Percentiles rank a stretch among this genome's conserved stretches.
Evolutionary conservation across 2,797 vertebrate genomes (phyloP).

Genomic region (Manis pentadactyla): DNA sequence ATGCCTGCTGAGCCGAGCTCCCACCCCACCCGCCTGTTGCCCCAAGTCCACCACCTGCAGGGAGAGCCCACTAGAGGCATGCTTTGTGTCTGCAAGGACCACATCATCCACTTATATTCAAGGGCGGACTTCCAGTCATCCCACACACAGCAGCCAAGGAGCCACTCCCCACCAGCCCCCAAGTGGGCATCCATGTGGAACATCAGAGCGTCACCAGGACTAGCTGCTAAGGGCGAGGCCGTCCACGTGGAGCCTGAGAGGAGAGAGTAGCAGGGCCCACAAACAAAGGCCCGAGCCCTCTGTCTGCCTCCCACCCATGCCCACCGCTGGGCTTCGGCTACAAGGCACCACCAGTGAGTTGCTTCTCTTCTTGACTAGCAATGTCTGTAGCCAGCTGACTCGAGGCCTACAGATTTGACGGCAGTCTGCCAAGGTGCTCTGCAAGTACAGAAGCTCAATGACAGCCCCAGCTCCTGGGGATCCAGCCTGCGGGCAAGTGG

Average conservation of each 20-base stretch:
- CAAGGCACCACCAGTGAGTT: fast-evolving
- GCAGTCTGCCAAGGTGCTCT: background rate
- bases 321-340: fast-evolving
- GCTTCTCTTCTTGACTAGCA: background rate
- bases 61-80: too few species aligned
- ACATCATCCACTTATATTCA: too few species aligned
- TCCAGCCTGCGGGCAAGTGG: background rate
- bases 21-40: too few species aligned
- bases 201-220: background rate
- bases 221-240: background rate
- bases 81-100: too few species aligned
- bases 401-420: background rate
- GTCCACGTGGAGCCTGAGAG: background rate
- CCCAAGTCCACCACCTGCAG: too few species aligned
- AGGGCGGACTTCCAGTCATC: too few species aligned
- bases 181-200: too few species aligned
- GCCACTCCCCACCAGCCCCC: too few species aligned
- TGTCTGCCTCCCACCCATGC: background rate
- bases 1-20: too few species aligned
- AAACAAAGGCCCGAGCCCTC: too few species aligned
- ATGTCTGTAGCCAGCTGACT: background rate
- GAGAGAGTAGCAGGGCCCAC: background rate
- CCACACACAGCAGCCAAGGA: too few species aligned
- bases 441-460: too few species aligned
- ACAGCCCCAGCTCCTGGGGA: background rate